These are phyloP conservation scores for Dysmachus trigonus DNA, from an alignment of 2,888 invertebrate genomes.

Conservation along the genomic window DNA sequence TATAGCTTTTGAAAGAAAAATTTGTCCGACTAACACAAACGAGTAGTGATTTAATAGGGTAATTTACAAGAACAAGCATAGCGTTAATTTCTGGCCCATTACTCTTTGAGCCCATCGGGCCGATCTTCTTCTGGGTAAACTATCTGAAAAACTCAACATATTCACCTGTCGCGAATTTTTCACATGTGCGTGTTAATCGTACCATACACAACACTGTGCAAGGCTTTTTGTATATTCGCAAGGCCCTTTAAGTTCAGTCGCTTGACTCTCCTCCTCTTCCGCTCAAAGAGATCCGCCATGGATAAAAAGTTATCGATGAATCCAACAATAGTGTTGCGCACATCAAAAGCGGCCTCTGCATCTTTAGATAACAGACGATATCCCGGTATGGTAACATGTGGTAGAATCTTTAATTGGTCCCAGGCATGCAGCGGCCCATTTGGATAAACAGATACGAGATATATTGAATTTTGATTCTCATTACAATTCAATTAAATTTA, in stretches of 20 bases:
- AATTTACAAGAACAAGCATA: slow-evolving; percentile 12
- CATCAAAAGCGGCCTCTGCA: slow-evolving; percentile 47
- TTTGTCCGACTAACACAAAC: background rate
- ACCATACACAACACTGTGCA: slow-evolving; percentile 39
- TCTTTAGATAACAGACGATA: slow-evolving; percentile 47
- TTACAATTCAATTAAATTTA: slow-evolving; percentile 40
- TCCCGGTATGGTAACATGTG: slow-evolving; percentile 49
- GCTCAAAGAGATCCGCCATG: slow-evolving; percentile 48
- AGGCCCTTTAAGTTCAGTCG: slow-evolving; percentile 46
- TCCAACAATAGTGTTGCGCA: slow-evolving; percentile 50
- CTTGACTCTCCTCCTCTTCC: slow-evolving; percentile 37
- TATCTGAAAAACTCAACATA: slow-evolving; percentile 36
- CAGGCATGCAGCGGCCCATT: slow-evolving; percentile 39
- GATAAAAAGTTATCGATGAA: slow-evolving; percentile 49
- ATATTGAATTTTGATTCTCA: slow-evolving; percentile 30
- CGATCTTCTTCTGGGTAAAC: background rate
- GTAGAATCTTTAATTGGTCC: slow-evolving; percentile 48
- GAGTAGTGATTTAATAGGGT: slow-evolving; percentile 17
- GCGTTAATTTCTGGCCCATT: slow-evolving; percentile 23
- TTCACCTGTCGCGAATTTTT: slow-evolving; percentile 46
- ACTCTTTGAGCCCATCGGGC: background rate
- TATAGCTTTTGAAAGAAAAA: background rate
- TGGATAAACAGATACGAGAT: slow-evolving; percentile 33
- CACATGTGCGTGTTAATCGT: slow-evolving; percentile 48
- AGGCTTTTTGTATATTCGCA: slow-evolving; percentile 33